Evolutionary conservation across 30 jellyfish, hydroid and myxozoan genomes (phyloP), one percentile per base, ranked within the genome.

Genomic region (Chrysaora quinquecirrha): DNA sequence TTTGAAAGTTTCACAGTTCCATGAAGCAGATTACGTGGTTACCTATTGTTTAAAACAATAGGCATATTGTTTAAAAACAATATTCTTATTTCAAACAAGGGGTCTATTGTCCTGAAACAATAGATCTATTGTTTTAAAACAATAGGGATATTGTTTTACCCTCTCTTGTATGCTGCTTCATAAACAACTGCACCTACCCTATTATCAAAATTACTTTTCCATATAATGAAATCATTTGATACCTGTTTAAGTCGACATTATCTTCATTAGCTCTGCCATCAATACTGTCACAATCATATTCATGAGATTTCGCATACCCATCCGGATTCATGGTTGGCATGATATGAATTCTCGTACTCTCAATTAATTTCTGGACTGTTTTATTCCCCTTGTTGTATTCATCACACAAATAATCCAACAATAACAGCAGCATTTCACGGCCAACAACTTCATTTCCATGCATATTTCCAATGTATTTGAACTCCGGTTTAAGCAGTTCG

Each of bases 391-490:
- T 52, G 16, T n/a, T 48, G 80, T 95, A 95, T 38, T 73, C 91
- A 10, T 48, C 64, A 64, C 99, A 95, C 24, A 95, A 25, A 74
- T 83, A 71, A 50, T 95, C 96, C 78, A 88, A 49, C 66, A 95
- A 63, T 34, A 90, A 70, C 60, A 95, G 80, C 75, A 95, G 73
- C 87, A 89, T 75, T 80, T 88, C 99, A 19, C 99, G 74, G 14
- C 99, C 99, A 21, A 95, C 97, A 18, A 90, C 99, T 89, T 95
- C 99, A 62, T 95, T 95, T 0, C 99, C 99, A 76, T 95, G 99
- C 99, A 95, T 95, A 61, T 95, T 95, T 21, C 97, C 99, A 47
- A 95, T 81, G 66, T 95, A 95, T 75, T 95, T 95, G 73, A 95
- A 95, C 33, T 95, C 91, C 9, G 99, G 99, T 50, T 83, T 88